Conservation (phyloP, 2,797 vertebrate genomes). For the Anguilla pacifica region DNA sequence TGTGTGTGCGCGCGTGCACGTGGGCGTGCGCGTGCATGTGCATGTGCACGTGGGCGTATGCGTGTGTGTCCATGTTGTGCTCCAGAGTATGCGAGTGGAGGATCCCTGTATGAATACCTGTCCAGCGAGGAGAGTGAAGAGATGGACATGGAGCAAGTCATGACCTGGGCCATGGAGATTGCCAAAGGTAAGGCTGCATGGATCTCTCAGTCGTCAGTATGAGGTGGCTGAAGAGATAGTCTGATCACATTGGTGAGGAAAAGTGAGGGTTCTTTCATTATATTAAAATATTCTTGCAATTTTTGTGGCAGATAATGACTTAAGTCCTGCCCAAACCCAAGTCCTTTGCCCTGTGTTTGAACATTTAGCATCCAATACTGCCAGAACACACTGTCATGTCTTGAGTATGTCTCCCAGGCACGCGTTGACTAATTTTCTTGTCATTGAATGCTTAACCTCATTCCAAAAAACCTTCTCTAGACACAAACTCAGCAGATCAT, state of each 20-base stretch:
- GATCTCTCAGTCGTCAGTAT: not conserved
- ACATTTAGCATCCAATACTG: not conserved
- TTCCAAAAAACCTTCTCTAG: not conserved
- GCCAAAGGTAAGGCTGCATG: slow-evolving; percentile 83
- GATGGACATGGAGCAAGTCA: slow-evolving; percentile 96
- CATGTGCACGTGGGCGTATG: not conserved
- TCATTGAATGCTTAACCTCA: not conserved
- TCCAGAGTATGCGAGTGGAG: slow-evolving; percentile 90
- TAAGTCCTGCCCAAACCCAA: not conserved
- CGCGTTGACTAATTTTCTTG: not conserved
- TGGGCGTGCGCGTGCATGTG: not conserved
- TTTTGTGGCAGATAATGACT: not conserved
- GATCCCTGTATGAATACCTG: slow-evolving; percentile 93
- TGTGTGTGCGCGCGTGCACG: not conserved
- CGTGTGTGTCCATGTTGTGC: slow-evolving; percentile 40
- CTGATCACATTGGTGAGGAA: not conserved
- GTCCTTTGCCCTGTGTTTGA: not conserved
- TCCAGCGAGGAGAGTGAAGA: slow-evolving; percentile 91
- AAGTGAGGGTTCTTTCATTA: not conserved
- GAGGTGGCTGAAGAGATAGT: not conserved
- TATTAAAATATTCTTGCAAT: not conserved
- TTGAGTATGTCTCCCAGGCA: not conserved
- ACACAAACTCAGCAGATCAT: not conserved
- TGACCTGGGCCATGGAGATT: slow-evolving; percentile 96
- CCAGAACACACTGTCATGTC: not conserved